Base-by-base conservation (phyloP, 2,113 vertebrate genomes). In the Zosterops pallidus region DNA sequence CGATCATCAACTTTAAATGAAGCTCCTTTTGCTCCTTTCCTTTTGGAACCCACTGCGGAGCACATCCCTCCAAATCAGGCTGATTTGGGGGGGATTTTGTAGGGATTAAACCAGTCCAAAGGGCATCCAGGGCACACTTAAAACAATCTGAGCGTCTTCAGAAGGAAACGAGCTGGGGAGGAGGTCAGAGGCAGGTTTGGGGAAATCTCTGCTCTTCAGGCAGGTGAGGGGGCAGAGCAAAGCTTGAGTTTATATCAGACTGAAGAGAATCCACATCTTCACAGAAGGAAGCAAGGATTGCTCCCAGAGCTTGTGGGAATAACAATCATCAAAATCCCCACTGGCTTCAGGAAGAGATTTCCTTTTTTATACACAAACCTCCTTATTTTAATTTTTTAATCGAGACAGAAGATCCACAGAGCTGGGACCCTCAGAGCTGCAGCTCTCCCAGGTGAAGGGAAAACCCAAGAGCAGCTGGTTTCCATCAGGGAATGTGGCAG, bases 401-500 rank as follows among this genome's bases (percentile, higher is more conserved):
- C 1, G 6, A 31, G 41, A 25, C n/a, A 25, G 6, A 31, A 8
- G 41, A 44, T 31, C 35, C 29, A 8, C 37, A 25, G 46, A n/a
- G 12, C 9, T 5, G 2, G 20, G 64, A 52, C 12, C n/a, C n/a
- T 2, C 72, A 18, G 22, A 49, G 25, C 47, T 18, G 22, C n/a
- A 50, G 25, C 53, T 82, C 64, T 55, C 49, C 50, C 71, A 52
- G 8, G 35, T 3, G 28, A 41, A 86, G 4, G 5, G 1, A 56
- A 56, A 18, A 14, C 50, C 41, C 3, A 35, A 37, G 8, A 22
- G 29, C 63, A 50, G 72, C 4, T 0, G 3, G 10, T 9, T 10
- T 20, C 20, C 71, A 3, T 8, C 24, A 18, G 15, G 14, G 46
- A 35, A 24, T 0, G 8, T 0, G 21, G 67, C 1, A 33, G 50